Percentiles rank a stretch among this genome's conserved stretches.
Conservation (phyloP, 2,113 vertebrate genomes). For the Pelvicachromis taeniatus region DNA sequence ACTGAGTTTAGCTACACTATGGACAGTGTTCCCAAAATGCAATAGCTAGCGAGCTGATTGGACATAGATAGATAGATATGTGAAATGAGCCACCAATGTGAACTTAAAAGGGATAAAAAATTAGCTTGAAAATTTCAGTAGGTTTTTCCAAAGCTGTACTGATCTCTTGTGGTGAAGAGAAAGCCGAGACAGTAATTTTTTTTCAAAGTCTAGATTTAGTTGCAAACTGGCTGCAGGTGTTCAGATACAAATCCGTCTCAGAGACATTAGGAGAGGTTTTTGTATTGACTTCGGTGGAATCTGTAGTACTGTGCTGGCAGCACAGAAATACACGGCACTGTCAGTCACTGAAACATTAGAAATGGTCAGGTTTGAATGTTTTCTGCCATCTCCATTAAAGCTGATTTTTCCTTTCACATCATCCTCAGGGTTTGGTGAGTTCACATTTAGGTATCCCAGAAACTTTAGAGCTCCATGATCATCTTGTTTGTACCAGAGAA, state of each 20-base stretch:
- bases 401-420: conserved; percentile 7
- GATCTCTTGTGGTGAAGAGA: too few species aligned
- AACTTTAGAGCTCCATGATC: background rate
- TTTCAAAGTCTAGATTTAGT: background rate
- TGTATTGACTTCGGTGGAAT: background rate
- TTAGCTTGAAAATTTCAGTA: background rate
- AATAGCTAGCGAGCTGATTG: too few species aligned
- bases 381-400: conserved; percentile 29
- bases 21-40: too few species aligned
- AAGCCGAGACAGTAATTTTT: too few species aligned
- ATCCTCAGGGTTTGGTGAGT: background rate
- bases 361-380: too few species aligned
- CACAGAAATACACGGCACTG: conserved; percentile 37
- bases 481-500: conserved; percentile 61
- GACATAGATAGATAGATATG: too few species aligned
- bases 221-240: conserved; percentile 16
- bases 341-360: background rate
- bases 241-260: background rate
- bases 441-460: conserved; percentile 30
- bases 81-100: too few species aligned
- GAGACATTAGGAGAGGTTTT: background rate
- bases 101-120: too few species aligned
- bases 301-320: conserved; percentile 33
- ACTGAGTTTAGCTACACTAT: too few species aligned
- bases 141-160: too few species aligned